phyloP scores from a whole-genome alignment of 2,797 vertebrate genomes.

The Borostomias antarcticus region DNA sequence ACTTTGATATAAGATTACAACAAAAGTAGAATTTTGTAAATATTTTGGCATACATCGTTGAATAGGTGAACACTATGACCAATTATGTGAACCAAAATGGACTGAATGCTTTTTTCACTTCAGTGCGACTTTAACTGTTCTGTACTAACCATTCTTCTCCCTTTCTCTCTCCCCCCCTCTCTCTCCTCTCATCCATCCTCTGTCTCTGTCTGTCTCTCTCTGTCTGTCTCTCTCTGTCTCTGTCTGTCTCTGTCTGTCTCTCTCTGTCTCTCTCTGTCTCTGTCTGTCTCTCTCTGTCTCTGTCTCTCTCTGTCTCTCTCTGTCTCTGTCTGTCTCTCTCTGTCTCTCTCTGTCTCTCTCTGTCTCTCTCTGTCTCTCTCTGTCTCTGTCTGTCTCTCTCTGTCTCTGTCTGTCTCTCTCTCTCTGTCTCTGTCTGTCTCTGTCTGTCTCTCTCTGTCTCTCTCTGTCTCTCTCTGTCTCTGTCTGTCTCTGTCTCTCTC shows the following conservation, averaged over 20 bases:
- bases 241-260: conserved; percentile 28
- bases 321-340: conserved; percentile 39
- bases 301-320: conserved; percentile 29
- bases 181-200: conserved; percentile 33
- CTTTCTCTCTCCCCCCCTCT: background rate
- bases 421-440: conserved; percentile 33
- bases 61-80: too few relatives aligned
- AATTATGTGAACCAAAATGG: too few relatives aligned
- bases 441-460: background rate
- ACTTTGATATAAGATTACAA: too few relatives aligned
- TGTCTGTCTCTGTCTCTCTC: conserved; percentile 18
- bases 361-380: conserved; percentile 33
- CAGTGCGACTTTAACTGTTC: too few relatives aligned
- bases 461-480: background rate
- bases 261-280: conserved; percentile 29
- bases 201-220: background rate
- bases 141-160: too few relatives aligned
- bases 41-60: too few relatives aligned
- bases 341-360: conserved; percentile 4
- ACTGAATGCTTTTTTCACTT: too few relatives aligned
- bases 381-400: background rate
- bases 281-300: conserved; percentile 33
- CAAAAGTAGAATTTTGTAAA: too few relatives aligned
- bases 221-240: background rate
- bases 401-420: background rate